A percentile compares a stretch with the other conserved stretches of the same genome.
These are phyloP conservation scores for Donacobius atricapilla DNA, from an alignment of 2,113 vertebrate genomes.

Conservation along the genomic window DNA sequence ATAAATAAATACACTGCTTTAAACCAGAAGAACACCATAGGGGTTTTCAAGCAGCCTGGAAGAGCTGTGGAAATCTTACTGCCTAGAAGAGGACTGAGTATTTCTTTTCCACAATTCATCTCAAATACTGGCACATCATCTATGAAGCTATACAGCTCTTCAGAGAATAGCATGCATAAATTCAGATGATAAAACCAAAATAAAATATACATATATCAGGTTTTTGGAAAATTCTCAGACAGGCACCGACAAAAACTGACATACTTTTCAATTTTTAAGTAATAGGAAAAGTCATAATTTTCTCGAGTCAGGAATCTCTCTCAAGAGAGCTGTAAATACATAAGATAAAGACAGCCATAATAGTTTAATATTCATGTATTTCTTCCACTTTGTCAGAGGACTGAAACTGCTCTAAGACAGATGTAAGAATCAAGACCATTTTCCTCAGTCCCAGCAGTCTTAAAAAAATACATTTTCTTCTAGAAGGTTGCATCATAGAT, in stretches of 20 bases:
- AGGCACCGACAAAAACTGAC: background rate
- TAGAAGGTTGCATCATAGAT: background rate
- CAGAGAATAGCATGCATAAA: background rate
- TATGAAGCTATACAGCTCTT: background rate
- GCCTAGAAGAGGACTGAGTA: background rate
- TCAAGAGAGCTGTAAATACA: background rate
- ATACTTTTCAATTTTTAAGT: background rate
- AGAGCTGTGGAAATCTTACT: background rate
- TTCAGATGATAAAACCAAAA: background rate
- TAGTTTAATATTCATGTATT: background rate
- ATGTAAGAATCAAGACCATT: background rate
- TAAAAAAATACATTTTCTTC: background rate
- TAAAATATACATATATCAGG: background rate
- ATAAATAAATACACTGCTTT: background rate
- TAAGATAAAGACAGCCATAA: background rate
- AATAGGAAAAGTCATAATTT: background rate
- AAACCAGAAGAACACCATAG: background rate
- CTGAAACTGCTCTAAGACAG: background rate
- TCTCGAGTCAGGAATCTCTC: background rate
- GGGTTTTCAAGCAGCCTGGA: background rate
- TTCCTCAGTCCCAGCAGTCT: background rate
- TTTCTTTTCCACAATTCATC: background rate
- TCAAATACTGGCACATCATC: background rate
- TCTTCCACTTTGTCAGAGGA: background rate
- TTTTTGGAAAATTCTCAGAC: background rate